These are phyloP conservation scores for Epinotia nisella DNA, from an alignment of 2,888 invertebrate genomes.

Conservation along the genomic window DNA sequence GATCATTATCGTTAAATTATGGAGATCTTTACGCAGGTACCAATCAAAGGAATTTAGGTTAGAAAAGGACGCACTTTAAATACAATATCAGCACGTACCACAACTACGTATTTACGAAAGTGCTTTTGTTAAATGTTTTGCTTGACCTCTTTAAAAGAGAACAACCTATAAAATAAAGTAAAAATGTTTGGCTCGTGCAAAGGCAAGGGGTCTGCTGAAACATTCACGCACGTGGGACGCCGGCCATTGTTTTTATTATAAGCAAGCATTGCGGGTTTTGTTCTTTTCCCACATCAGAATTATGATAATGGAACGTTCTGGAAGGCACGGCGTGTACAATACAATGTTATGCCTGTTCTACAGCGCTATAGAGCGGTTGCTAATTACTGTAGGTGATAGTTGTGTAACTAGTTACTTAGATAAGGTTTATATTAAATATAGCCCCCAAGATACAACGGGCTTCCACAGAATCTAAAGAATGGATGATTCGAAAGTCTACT, in stretches of 20 bases:
- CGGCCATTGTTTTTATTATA: constrained; percentile 75
- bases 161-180: constrained; percentile 54
- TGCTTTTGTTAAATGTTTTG: constrained; percentile 44
- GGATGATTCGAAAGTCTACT: no score
- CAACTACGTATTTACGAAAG: constrained; percentile 42
- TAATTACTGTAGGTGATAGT: neutral
- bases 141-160: constrained; percentile 54
- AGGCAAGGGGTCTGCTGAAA: constrained; percentile 64
- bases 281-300: constrained; percentile 66
- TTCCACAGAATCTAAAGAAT: no score
- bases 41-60: neutral
- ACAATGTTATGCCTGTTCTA: constrained; percentile 8
- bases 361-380: neutral
- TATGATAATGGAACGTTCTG: constrained; percentile 70
- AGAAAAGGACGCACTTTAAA: constrained; percentile 5
- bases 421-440: no score
- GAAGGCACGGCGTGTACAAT: constrained; percentile 57
- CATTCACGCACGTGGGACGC: constrained; percentile 65
- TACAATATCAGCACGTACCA: constrained; percentile 30
- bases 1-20: neutral
- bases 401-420: neutral
- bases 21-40: neutral
- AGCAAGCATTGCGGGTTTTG: constrained; percentile 68
- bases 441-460: no score
- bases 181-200: constrained; percentile 58